Base-by-base conservation (phyloP, 2,888 invertebrate species). In the Gastrophysa polygoni region DNA sequence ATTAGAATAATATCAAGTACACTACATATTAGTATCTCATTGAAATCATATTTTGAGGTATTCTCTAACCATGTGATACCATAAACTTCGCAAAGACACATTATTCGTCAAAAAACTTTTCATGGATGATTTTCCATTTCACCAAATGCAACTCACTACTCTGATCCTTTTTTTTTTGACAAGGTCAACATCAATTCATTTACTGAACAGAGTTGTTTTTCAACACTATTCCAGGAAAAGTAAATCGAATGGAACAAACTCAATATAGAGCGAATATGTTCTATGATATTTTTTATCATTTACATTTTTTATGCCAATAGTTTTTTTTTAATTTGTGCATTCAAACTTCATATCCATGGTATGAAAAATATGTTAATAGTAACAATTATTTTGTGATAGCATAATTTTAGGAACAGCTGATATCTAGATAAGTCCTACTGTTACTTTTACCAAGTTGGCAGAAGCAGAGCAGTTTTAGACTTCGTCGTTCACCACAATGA, bases 391-490 rank as follows among this genome's bases (percentile, higher is more conserved):
- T 61, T 21, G 47, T 54, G 52, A 58, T 48, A 54, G 29, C 44
- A 43, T n/a, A 43, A 29, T n/a, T 18, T 24, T 20, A 17, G 7
- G 10, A 17, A 28, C 56, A 57, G 56, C 28, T 14, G 44, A 16
- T 49, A 21, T 20, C 21, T 24, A 34, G 48, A 28, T 34, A 50
- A 38, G n/a, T 44, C 28, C 56, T 55, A 63, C 63, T 63, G 63
- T 63, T 63, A 52, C 59, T 57, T 17, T 8, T 16, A 43, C 38
- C 52, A n/a, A 43, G n/a, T 17, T 18, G 49, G 51, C 48, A 63
- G 14, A 32, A 59, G 59, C 59, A 63, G 55, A 57, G 63, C 63
- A 63, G 63, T 63, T 59, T 55, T 32, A 47, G 59, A 57, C 47
- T 59, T 52, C 43, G 17, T 16, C 20, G 5, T 7, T 24, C 20